Conservation (phyloP, 2,797 vertebrate genomes). For the Poeciliopsis gracilis region DNA sequence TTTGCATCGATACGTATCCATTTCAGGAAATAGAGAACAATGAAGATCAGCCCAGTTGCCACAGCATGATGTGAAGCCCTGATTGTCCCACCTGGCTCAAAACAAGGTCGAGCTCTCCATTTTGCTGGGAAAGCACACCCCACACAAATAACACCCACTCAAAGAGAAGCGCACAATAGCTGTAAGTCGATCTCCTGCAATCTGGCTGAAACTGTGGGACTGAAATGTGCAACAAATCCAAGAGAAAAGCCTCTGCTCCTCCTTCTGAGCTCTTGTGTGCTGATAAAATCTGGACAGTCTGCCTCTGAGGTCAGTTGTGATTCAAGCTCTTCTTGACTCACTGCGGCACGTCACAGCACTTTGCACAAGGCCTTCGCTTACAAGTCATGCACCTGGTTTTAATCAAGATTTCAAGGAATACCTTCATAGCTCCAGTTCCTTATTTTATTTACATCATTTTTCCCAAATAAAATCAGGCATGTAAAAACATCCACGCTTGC, state of each 20-base stretch:
- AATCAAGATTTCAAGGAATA: constrained; percentile 2
- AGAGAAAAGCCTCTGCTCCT: constrained; percentile 11
- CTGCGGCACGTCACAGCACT: constrained; percentile 46
- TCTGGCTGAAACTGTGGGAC: constrained; percentile 1
- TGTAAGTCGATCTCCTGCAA: constrained; percentile 21
- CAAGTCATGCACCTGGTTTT: constrained; percentile 29
- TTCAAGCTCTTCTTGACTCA: constrained; percentile 50
- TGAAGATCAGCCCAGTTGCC: constrained; percentile 15
- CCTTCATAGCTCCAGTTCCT: background rate
- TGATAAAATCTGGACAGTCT: constrained; percentile 24
- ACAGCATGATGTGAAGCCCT: background rate
- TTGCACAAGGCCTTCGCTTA: constrained; percentile 25
- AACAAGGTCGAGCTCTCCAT: constrained; percentile 13
- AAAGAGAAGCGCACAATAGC: constrained; percentile 17
- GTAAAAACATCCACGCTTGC: constrained; percentile 18
- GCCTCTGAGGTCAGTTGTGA: constrained; percentile 26
- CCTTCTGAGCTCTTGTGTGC: constrained; percentile 14
- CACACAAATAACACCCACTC: constrained; percentile 10
- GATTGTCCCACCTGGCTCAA: constrained; percentile 2
- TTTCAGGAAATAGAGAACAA: constrained; percentile 11
- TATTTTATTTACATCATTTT: background rate
- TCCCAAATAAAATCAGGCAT: background rate
- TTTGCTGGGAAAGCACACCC: constrained; percentile 34
- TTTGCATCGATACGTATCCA: constrained; percentile 20
- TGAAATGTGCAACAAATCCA: constrained; percentile 4